Conservation (phyloP, 2,888 invertebrate genomes). For the Drosophila differens region DNA sequence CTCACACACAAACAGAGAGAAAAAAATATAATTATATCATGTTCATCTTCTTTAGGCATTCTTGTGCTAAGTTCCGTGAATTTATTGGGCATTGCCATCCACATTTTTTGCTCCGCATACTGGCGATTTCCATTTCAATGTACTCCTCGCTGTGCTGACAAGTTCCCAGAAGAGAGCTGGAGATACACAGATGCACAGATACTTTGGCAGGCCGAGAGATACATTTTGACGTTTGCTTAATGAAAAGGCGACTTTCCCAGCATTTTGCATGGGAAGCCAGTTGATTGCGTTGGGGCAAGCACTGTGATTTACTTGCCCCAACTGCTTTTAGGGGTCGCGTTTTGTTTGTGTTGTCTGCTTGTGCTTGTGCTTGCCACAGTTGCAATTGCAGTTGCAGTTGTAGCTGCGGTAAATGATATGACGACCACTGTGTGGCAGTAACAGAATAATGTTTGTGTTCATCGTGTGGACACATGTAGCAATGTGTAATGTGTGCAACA, state of each 20-base stretch:
- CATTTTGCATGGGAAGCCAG: slow-evolving; percentile 64
- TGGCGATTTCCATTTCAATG: slow-evolving; percentile 23
- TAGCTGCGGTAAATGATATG: slow-evolving; percentile 26
- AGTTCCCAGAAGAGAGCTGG: slow-evolving; percentile 34
- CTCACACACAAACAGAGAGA: slow-evolving; percentile 3
- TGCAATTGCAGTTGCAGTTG: slow-evolving; percentile 31
- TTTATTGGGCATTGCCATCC: slow-evolving; percentile 24
- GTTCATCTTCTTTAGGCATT: slow-evolving; percentile 41
- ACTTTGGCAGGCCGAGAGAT: slow-evolving; percentile 14
- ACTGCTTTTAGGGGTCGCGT: slow-evolving; percentile 10
- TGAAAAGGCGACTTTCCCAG: slow-evolving; percentile 73
- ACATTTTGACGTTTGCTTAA: slow-evolving; percentile 57
- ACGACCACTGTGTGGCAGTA: slow-evolving; percentile 41
- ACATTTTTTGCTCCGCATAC: slow-evolving; percentile 7
- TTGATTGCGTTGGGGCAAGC: slow-evolving; percentile 51
- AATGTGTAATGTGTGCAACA: slow-evolving; percentile 28
- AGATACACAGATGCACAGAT: slow-evolving; percentile 16
- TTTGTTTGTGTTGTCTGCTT: slow-evolving; percentile 6
- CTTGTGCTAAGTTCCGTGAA: slow-evolving; percentile 46
- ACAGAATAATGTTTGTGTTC: slow-evolving; percentile 31
- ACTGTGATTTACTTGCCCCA: slow-evolving; percentile 67
- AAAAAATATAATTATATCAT: slow-evolving; percentile 50
- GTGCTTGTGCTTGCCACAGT: slow-evolving; percentile 47
- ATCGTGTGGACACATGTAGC: slow-evolving; percentile 48
- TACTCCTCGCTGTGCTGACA: slow-evolving; percentile 6